Evolutionary conservation across 1,140 invertebrate species (phyloP).

Genomic region (Euura saliciscinereae): DNA sequence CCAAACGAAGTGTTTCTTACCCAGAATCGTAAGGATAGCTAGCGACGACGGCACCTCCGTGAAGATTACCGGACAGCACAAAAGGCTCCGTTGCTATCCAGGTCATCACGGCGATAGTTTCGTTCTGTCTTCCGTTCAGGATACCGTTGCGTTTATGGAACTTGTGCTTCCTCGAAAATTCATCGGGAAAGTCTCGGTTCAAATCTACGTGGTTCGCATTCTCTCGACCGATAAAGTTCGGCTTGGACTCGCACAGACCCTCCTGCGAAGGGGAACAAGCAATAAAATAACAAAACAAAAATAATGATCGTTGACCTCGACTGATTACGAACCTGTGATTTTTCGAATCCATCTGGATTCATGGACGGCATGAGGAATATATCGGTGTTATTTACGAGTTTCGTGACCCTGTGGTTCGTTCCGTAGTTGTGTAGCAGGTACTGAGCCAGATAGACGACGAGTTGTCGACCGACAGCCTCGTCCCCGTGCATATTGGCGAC

Average conservation of each 20-base stretch:
- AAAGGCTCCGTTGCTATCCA: slow-evolving; percentile 88
- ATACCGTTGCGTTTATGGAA: slow-evolving; percentile 41
- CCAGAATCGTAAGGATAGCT: slow-evolving; percentile 87
- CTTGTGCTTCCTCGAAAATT: slow-evolving; percentile 66
- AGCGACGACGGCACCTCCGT: slow-evolving; percentile 90
- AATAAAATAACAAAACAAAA: not conserved
- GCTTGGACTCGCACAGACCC: slow-evolving; percentile 76
- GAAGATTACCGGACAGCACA: slow-evolving; percentile 89
- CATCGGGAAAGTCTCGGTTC: slow-evolving; percentile 90
- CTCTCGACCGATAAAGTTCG: slow-evolving; percentile 70
- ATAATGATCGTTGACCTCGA: no score
- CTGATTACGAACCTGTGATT: slow-evolving; percentile 64
- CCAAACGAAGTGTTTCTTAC: slow-evolving; percentile 51
- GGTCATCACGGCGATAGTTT: slow-evolving; percentile 90
- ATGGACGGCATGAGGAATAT: slow-evolving; percentile 91
- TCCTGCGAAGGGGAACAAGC: slow-evolving; percentile 64
- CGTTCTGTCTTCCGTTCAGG: slow-evolving; percentile 73
- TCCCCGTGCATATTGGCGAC: slow-evolving; percentile 99
- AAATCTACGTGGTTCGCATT: slow-evolving; percentile 83
- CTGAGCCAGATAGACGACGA: slow-evolving; percentile 84
- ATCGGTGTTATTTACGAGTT: slow-evolving; percentile 81
- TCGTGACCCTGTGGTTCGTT: slow-evolving; percentile 69
- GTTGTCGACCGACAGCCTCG: slow-evolving; percentile 90
- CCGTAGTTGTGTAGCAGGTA: slow-evolving; percentile 84
- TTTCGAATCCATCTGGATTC: slow-evolving; percentile 91